Base-by-base conservation (phyloP, 2,113 vertebrate species). In the Dicerorhinus sumatrensis region DNA sequence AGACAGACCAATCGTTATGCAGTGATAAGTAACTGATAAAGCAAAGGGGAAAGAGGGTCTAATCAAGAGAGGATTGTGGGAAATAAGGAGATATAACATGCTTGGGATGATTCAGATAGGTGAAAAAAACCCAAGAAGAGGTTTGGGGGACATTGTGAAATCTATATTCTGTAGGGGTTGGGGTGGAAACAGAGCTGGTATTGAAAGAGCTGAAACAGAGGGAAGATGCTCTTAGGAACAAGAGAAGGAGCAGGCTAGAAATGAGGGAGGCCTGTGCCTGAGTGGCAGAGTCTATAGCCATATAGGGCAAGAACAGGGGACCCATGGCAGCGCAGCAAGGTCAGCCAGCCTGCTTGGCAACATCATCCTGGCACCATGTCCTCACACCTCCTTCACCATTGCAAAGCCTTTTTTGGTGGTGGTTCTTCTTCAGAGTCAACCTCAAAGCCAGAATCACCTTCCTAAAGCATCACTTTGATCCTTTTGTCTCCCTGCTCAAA, bases 361-460 rank as follows among this genome's bases (percentile, higher is more conserved):
- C 39, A 33, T 21, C 39, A 42, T 8, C 11, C 81, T 56, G 36
- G 65, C 76, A 85, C 60, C 0, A 0, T 6, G 79, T 39, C 14
- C 62, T 86, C 72, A 16, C 60, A 77, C 36, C 62, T 48, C 39
- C 70, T 51, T 31, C 73, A 62, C 56, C 48, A 18, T 1, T 1
- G 27, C 86, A 92, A 77, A 77, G 73, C 87, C 73, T 92, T 95
- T 91, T 96, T 89, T 62, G 87, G 93, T 48, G 79, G 60, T 18
- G 51, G 33, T n/a, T 94, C 31, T 72, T 94, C 63, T 85, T 46
- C 84, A 60, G 80, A 65, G 63, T 42, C 39, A 51, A 7, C 48
- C 82, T 58, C 29, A 85, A 91, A 90, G 82, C 69, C 90, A 86
- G 87, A 86, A 29, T 42, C 79, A 0, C 39, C 29, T 65, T 76